Evolutionary conservation across 2,113 vertebrate species (phyloP), one percentile per base, ranked within the genome.

Genomic region (Apistogramma diplotaenia): DNA sequence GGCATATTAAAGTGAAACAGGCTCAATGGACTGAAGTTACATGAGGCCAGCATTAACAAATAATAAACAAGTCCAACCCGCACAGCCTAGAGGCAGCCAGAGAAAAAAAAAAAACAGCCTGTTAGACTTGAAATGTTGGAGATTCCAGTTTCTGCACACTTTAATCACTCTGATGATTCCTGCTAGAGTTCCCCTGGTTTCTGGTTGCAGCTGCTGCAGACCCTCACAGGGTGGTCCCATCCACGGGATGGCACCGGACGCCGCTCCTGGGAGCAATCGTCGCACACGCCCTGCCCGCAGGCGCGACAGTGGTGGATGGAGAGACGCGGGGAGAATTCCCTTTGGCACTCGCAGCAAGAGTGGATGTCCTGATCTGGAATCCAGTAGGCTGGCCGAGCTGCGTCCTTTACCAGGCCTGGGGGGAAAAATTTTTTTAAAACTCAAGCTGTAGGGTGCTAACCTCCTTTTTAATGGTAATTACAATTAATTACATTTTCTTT

Each of bases 241-340:
- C 98, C 98, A 0, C 98, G 95, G 19, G 98, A 98, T 19, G 98
- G 97, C 81, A 99, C 98, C 0, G 97, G 80, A 61, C 98, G 95
- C 21, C 97, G 96, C 85, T 97, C 97, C 0, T 96, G 96, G 2
- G 98, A 99, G 87, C 98, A 99, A 82, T 98, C 96, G 0, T 97
- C 96, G 5, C 98, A 99, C 93, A 99, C 98, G 5, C 98, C 98
- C 94, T 99, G 97, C 59, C 98, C 98, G 0, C 98, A 99, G 86
- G 98, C 97, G 35, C 98, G 96, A 81, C 98, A 99, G 95, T 99
- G 98, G 91, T 99, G 98, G 86, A 98, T 99, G 87, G 98, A 98
- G 53, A 99, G 96, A 35, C 97, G 94, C 0, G 97, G 65, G 43
- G 93, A 95, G 93, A 99, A 99, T 81, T 98, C 97, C 78, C 96